phyloP scores from a whole-genome alignment of 2,113 vertebrate species.

The Thamnophis sirtalis region DNA sequence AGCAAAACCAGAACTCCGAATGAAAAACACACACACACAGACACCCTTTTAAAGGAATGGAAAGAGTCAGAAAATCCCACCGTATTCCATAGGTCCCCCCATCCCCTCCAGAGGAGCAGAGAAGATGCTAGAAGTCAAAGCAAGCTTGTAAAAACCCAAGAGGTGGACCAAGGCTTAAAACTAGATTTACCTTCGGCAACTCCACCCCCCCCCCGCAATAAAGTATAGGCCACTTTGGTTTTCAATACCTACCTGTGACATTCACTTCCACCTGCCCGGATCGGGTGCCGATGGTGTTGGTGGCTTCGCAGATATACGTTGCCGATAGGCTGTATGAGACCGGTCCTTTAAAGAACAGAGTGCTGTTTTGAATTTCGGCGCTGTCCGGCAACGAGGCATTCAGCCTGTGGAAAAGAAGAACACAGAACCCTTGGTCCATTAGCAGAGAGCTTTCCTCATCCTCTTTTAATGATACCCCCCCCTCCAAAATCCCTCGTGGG shows the following conservation, averaged over 20 bases:
- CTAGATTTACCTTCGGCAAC: background rate
- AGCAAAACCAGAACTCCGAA: background rate
- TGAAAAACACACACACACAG: background rate
- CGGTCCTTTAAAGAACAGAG: constrained; percentile 87
- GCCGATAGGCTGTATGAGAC: constrained; percentile 86
- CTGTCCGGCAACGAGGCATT: constrained; percentile 90
- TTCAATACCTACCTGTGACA: constrained; percentile 85
- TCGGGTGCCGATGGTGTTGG: constrained; percentile 90
- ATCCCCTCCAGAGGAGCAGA: rapidly evolving
- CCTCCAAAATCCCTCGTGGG: too few relatives aligned
- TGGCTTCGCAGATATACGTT: constrained; percentile 92
- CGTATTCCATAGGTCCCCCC: background rate
- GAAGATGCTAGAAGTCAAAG: background rate
- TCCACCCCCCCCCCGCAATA: rapidly evolving
- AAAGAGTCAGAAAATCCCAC: background rate
- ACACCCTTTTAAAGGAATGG: background rate
- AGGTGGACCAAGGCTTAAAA: background rate
- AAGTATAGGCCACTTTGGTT: background rate
- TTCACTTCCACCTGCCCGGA: constrained; percentile 93
- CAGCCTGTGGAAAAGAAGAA: constrained; percentile 69
- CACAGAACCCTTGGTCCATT: background rate
- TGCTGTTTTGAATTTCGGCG: constrained; percentile 92
- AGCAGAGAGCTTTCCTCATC: background rate
- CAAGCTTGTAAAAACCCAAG: background rate
- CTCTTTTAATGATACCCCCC: too few relatives aligned